Evolutionary conservation across 1,140 invertebrate species (phyloP).

Genomic region (Popillia japonica): DNA sequence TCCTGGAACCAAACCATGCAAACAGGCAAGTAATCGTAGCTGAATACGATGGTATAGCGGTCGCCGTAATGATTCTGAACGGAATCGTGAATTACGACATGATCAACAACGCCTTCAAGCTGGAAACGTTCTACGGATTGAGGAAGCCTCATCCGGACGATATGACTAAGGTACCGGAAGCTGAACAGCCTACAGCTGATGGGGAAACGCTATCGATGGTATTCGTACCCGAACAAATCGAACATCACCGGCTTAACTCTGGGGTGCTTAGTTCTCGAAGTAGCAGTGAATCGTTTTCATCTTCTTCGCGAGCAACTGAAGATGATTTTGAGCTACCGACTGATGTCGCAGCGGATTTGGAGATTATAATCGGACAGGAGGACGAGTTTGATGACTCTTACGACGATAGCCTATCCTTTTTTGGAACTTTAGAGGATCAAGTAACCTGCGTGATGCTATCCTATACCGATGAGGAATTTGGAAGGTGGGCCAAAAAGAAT

Average conservation of each 20-base stretch:
- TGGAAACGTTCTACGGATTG: conserved; percentile 33
- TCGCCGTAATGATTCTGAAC: conserved; percentile 11
- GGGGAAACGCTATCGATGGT: not conserved
- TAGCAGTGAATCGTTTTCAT: not conserved
- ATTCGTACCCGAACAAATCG: not conserved
- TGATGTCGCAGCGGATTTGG: conserved; percentile 4
- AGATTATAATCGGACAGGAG: not conserved
- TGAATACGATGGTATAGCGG: conserved; percentile 4
- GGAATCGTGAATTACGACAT: conserved; percentile 11
- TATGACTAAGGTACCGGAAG: not conserved
- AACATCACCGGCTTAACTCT: not conserved
- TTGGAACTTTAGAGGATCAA: conserved; percentile 3
- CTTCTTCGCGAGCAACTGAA: not conserved
- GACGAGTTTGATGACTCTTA: not conserved
- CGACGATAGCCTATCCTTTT: conserved; percentile 13
- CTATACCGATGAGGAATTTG: not conserved
- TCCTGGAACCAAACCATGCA: conserved; percentile 48
- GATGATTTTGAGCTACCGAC: conserved; percentile 1
- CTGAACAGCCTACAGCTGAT: not conserved
- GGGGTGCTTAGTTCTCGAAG: no score
- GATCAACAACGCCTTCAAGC: not conserved
- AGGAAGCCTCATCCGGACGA: conserved; percentile 12
- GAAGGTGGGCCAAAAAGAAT: not conserved
- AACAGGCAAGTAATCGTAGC: conserved; percentile 15
- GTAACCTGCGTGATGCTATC: conserved; percentile 1